phyloP scores from a whole-genome alignment of 2,797 vertebrate species.

The Synaphobranchus kaupii region DNA sequence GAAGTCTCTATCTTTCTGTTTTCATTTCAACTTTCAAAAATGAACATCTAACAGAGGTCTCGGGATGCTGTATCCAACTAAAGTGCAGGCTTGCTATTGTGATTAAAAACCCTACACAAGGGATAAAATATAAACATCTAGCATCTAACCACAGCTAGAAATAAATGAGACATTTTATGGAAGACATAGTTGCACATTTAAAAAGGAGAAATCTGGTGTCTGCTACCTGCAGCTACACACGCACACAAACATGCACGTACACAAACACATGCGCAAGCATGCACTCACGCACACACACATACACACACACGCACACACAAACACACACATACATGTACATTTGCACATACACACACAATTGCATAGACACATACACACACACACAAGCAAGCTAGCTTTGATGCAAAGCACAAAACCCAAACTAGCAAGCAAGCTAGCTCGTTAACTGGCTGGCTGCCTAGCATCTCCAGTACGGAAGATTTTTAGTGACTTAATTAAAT shows the following conservation, averaged over 20 bases:
- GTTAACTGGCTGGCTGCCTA: too few species aligned
- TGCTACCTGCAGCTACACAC: too few species aligned
- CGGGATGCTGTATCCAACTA: background rate
- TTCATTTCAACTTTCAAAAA: background rate
- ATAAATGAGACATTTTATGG: background rate
- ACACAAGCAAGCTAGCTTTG: too few species aligned
- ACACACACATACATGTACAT: too few species aligned
- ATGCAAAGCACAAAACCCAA: too few species aligned
- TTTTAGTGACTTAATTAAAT: too few species aligned
- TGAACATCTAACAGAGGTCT: background rate
- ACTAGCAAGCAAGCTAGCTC: too few species aligned
- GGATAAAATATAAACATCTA: background rate
- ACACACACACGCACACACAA: too few species aligned
- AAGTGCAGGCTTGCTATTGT: background rate
- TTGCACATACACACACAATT: too few species aligned
- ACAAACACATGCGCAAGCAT: background rate
- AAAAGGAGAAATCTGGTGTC: conserved; percentile 28
- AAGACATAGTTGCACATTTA: background rate
- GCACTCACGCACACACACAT: too few species aligned
- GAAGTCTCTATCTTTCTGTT: background rate
- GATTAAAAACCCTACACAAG: background rate
- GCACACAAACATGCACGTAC: conserved; percentile 1
- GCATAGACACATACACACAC: too few species aligned
- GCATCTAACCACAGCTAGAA: background rate
- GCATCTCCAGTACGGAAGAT: too few species aligned